Percentiles rank a stretch among this genome's conserved stretches.
Conservation (phyloP, 2,888 invertebrate genomes). For the Tenodera sinensis region DNA sequence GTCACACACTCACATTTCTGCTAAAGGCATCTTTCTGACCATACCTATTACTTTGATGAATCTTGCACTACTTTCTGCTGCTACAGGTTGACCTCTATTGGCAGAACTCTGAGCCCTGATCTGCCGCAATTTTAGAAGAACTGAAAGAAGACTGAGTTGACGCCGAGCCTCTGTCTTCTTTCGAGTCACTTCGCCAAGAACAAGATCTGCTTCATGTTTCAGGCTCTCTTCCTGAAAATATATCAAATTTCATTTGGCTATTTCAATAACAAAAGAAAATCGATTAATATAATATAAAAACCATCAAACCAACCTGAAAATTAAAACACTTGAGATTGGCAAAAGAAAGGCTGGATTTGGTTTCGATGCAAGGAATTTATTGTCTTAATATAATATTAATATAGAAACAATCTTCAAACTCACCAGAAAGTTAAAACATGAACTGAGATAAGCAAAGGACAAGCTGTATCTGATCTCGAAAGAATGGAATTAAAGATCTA, state of each 20-base stretch:
- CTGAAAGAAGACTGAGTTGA: constrained; percentile 59
- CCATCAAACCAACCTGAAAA: too few relatives aligned
- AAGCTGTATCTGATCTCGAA: too few relatives aligned
- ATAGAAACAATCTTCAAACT: too few relatives aligned
- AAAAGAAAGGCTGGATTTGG: too few relatives aligned
- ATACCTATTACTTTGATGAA: constrained; percentile 56
- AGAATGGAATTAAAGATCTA: too few relatives aligned
- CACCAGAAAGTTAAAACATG: too few relatives aligned
- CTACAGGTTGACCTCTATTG: constrained; percentile 58
- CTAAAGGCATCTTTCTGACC: background rate
- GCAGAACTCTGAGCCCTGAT: constrained; percentile 59
- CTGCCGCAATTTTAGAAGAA: constrained; percentile 60
- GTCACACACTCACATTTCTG: too few relatives aligned
- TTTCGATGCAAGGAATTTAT: too few relatives aligned
- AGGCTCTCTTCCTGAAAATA: constrained; percentile 57
- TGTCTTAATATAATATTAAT: too few relatives aligned
- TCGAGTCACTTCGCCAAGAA: constrained; percentile 65
- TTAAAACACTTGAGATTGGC: too few relatives aligned
- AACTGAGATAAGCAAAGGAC: too few relatives aligned
- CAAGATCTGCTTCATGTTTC: constrained; percentile 64
- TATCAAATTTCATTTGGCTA: background rate
- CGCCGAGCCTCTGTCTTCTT: constrained; percentile 68
- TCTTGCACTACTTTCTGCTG: constrained; percentile 51
- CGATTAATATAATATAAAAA: too few relatives aligned
- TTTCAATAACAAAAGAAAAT: background rate